These are phyloP conservation scores for Todiramphus chloris DNA, from an alignment of 2,113 vertebrate genomes.

Conservation along the genomic window DNA sequence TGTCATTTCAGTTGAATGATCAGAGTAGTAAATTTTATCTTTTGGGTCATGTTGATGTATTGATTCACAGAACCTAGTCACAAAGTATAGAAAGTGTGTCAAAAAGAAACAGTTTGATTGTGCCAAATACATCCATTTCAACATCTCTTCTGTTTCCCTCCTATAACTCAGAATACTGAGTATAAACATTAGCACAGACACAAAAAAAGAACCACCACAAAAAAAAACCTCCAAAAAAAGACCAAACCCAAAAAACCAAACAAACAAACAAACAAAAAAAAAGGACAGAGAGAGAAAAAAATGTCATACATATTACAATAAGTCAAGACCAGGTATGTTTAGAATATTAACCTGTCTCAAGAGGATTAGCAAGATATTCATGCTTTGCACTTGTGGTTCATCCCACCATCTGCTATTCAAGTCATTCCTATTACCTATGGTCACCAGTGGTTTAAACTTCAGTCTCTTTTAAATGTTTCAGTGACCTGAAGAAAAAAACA, in stretches of 20 bases:
- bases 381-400: slow-evolving; percentile 31
- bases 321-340: background rate
- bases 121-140: background rate
- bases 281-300: background rate
- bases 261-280: background rate
- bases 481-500: background rate
- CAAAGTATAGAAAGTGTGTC: background rate
- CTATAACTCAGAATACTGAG: background rate
- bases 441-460: slow-evolving; percentile 44
- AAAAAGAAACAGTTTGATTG: background rate
- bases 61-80: background rate
- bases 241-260: too few species aligned
- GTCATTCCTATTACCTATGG: slow-evolving; percentile 25
- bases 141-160: background rate
- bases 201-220: background rate
- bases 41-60: background rate
- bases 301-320: background rate
- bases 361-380: background rate
- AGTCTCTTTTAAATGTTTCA: slow-evolving; percentile 42
- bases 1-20: background rate
- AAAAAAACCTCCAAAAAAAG: background rate
- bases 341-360: slow-evolving; percentile 28
- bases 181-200: background rate
- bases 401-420: slow-evolving; percentile 48
- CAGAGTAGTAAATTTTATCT: background rate